A percentile compares a stretch with the other conserved stretches of the same genome.
These are phyloP conservation scores for Mastomys natalensis DNA, from an alignment of 2,113 vertebrate genomes.

Conservation along the genomic window DNA sequence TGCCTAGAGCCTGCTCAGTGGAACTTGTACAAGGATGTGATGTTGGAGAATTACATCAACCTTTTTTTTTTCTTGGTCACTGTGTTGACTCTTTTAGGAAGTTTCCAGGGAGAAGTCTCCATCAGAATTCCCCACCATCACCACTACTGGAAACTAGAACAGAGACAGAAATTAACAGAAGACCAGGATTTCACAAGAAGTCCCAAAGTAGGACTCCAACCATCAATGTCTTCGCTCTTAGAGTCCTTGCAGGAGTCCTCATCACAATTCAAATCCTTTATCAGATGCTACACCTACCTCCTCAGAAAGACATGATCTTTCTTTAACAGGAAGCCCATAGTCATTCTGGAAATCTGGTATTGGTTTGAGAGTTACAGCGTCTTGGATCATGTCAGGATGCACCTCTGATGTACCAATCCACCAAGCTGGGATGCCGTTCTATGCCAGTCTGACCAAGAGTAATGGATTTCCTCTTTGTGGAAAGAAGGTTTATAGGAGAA, in stretches of 20 bases:
- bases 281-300: neutral
- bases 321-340: neutral
- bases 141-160: neutral
- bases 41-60: neutral
- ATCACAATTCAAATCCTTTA: neutral
- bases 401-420: neutral
- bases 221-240: neutral
- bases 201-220: neutral
- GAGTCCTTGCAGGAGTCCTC: neutral
- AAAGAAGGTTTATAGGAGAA: neutral
- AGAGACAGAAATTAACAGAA: neutral
- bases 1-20: neutral
- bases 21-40: neutral
- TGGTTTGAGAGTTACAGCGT: neutral
- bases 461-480: neutral
- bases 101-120: neutral
- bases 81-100: neutral
- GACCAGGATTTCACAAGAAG: neutral
- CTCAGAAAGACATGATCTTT: neutral
- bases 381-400: neutral
- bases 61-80: neutral
- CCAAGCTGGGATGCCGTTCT: neutral
- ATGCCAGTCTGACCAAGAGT: neutral
- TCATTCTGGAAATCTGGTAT: neutral
- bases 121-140: neutral